Conservation (phyloP, 2,888 invertebrate genomes). For the Cephus sareptanus region DNA sequence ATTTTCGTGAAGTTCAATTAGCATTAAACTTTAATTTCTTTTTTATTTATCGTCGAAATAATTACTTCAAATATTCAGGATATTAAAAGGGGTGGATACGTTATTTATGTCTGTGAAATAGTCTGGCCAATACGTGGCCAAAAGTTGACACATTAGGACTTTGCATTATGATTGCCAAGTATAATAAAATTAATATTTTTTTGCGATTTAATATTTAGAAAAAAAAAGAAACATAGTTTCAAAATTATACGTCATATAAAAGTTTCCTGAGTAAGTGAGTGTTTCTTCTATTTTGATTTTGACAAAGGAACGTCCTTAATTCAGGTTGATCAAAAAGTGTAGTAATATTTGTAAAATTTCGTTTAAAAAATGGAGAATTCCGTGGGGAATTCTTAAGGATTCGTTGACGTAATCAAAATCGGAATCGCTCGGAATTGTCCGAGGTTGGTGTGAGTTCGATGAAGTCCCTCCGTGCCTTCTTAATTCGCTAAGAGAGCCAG, state of each 20-base stretch:
- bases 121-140: not conserved
- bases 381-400: not conserved
- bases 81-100: not conserved
- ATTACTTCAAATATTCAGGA: not conserved
- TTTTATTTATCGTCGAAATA: not conserved
- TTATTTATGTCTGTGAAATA: not conserved
- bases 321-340: not conserved
- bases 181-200: not conserved
- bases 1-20: not conserved
- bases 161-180: not conserved
- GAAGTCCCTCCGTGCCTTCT: slow-evolving; percentile 14
- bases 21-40: not conserved
- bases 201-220: not conserved
- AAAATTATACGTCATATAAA: not conserved
- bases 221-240: not conserved
- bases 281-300: not conserved
- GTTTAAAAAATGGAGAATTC: not conserved
- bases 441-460: slow-evolving; percentile 1
- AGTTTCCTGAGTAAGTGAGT: too few relatives aligned
- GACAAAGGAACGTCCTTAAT: not conserved
- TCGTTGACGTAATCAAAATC: not conserved
- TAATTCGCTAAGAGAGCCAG: slow-evolving; percentile 15
- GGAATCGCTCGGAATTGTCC: not conserved
- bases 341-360: not conserved
- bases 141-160: not conserved